Evolutionary conservation across 2,888 invertebrate species (phyloP).

Genomic region (Leucania comma): DNA sequence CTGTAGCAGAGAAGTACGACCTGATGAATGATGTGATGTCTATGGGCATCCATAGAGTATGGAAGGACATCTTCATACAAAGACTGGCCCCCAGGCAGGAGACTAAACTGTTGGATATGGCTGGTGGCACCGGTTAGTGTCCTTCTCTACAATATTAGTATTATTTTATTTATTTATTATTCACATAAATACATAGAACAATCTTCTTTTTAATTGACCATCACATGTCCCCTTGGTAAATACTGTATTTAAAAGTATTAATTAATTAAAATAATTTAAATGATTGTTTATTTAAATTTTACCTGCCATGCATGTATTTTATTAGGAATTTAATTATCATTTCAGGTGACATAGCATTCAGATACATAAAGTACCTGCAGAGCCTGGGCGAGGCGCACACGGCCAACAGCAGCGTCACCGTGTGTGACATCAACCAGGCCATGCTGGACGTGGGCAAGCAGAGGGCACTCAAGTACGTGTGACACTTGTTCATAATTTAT

Average conservation of each 20-base stretch:
- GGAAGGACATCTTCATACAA: slow-evolving; percentile 98
- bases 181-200: too few species aligned
- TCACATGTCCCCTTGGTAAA: too few species aligned
- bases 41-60: slow-evolving; percentile 97
- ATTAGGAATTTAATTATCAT: too few species aligned
- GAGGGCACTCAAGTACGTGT: slow-evolving; percentile 91
- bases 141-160: neutral
- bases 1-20: slow-evolving; percentile 98
- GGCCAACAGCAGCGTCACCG: slow-evolving; percentile 92
- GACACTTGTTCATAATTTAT: too few species aligned
- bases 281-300: too few species aligned
- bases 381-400: slow-evolving; percentile 79
- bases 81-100: slow-evolving; percentile 94
- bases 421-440: slow-evolving; percentile 97
- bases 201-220: too few species aligned
- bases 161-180: too few species aligned
- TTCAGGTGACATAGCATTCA: slow-evolving; percentile 97
- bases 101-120: slow-evolving; percentile 97
- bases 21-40: slow-evolving; percentile 99
- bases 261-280: too few species aligned
- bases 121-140: slow-evolving; percentile 97
- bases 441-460: slow-evolving; percentile 98
- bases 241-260: too few species aligned
- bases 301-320: too few species aligned
- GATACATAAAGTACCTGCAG: slow-evolving; percentile 94